Evolutionary conservation across 2,888 invertebrate genomes (phyloP).

Genomic region (Eupithecia vulgata): DNA sequence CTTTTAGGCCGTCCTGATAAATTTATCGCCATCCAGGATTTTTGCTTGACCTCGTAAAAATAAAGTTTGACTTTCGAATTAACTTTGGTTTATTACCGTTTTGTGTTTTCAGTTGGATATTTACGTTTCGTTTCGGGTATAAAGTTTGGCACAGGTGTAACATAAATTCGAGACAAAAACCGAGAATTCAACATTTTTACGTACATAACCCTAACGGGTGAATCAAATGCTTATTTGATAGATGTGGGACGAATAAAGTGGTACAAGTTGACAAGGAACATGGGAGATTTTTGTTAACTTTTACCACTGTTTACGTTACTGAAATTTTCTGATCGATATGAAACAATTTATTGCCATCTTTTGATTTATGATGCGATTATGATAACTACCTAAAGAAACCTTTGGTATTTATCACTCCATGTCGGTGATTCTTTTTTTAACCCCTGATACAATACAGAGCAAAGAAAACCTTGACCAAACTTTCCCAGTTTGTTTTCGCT

Average conservation of each 20-base stretch:
- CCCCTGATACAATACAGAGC: background rate
- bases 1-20: conserved; percentile 70
- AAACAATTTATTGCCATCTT: too few relatives aligned
- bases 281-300: too few relatives aligned
- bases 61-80: conserved; percentile 67
- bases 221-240: conserved; percentile 27
- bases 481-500: conserved; percentile 8
- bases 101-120: conserved; percentile 57
- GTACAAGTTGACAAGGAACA: background rate
- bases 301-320: too few relatives aligned
- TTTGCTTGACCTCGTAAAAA: conserved; percentile 65
- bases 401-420: too few relatives aligned
- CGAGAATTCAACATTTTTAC: conserved; percentile 1
- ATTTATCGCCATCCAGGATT: conserved; percentile 72
- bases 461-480: conserved; percentile 35
- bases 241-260: background rate
- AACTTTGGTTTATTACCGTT: conserved; percentile 66
- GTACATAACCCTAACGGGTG: conserved; percentile 8
- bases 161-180: background rate
- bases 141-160: conserved; percentile 5
- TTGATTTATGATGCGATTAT: too few relatives aligned
- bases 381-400: background rate
- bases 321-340: too few relatives aligned
- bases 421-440: background rate
- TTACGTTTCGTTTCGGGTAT: background rate